Base-by-base conservation (phyloP, 1,140 invertebrate genomes). In the Pemphigus obesinymphae region DNA sequence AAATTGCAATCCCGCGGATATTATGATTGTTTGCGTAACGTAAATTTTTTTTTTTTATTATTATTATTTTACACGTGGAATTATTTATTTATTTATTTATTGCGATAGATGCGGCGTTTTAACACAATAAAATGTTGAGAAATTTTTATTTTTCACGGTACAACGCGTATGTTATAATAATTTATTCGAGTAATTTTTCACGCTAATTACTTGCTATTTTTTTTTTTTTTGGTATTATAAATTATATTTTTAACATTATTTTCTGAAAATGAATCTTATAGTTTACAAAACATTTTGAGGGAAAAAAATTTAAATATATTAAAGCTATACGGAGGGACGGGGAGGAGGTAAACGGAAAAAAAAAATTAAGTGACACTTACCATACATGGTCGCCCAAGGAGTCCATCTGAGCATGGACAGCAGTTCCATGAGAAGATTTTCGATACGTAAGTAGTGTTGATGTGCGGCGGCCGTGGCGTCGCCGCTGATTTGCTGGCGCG, bases 361-460 rank as follows among this genome's bases (percentile, higher is more conserved):
- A 37, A 68, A 68, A 45, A 45, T 11, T 45, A 11, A 40, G 4
- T 7, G 13, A 68, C 1, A 75, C 72, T 75, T 23, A 75, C 72
- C 72, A 8, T n/a, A n/a, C n/a, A n/a, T n/a, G n/a, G 15, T 73
- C 1, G 29, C 37, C 20, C 3, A n/a, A 34, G 73, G 31, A 10
- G 26, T 26, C 34, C 53, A 40, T 26, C 50, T 78, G 50, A 78
- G 50, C 34, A 58, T 5, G 0, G n/a, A 15, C 31, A 78, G 8
- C 53, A 78, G 11, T 78, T 78, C 34, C 40, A 15, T 58, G 50
- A 78, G 73, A 29, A 78, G 10, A 58, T 40, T 23, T 53, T 78
- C 34, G 6, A 78, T 58, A 10, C 53, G 48, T n/a, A 78, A n/a
- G 34, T 40, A 78, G 31, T 50, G 26, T n/a, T 15, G 48, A 0